Conservation (phyloP, 2,113 vertebrate genomes). For the Thermophis baileyi region DNA sequence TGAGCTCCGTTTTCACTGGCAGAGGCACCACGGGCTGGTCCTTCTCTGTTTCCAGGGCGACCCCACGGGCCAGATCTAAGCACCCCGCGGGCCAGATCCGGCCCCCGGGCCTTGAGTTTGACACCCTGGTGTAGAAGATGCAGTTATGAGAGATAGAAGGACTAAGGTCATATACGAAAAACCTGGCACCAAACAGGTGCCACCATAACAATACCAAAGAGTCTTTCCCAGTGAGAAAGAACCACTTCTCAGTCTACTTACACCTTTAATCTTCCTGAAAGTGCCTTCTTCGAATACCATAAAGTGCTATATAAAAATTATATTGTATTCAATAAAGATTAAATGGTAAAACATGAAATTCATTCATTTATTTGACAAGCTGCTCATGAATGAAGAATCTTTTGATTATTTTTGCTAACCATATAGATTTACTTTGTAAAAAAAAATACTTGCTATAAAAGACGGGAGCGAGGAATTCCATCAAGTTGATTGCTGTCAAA, state of each 20-base stretch:
- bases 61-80: too few relatives aligned
- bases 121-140: not conserved
- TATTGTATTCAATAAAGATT: not conserved
- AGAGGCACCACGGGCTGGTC: too few relatives aligned
- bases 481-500: not conserved
- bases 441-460: not conserved
- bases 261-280: not conserved
- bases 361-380: not conserved
- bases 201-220: not conserved
- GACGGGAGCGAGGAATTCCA: not conserved
- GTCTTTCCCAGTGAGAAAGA: not conserved
- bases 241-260: not conserved
- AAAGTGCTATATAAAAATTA: not conserved
- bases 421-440: not conserved
- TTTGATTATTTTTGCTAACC: not conserved
- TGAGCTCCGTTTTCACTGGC: too few relatives aligned
- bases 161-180: not conserved
- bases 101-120: too few relatives aligned
- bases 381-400: not conserved
- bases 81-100: too few relatives aligned
- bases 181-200: not conserved
- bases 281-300: not conserved
- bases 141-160: not conserved
- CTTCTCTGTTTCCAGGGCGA: too few relatives aligned
- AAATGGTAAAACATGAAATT: not conserved